A percentile compares a stretch with the other conserved stretches of the same genome.
These are phyloP conservation scores for Drosophila rufa DNA, from an alignment of 1,140 invertebrate species.

Conservation along the genomic window DNA sequence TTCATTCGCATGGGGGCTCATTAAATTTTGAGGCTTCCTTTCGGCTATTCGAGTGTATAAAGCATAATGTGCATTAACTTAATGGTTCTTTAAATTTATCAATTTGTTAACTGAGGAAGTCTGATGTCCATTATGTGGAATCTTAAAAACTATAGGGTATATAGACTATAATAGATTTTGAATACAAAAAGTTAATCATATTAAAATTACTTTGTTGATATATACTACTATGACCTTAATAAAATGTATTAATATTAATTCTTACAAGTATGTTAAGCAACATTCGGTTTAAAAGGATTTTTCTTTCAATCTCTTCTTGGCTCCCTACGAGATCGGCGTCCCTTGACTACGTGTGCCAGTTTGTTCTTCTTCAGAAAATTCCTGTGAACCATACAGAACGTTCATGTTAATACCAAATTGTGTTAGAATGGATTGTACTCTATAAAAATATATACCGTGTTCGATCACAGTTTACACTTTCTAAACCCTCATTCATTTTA, in stretches of 20 bases:
- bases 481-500: too few species aligned
- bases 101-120: constrained; percentile 13
- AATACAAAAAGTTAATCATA: too few species aligned
- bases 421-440: too few species aligned
- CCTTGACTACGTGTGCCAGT: background rate
- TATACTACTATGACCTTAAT: too few species aligned
- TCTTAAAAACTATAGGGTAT: background rate
- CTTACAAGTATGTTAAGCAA: background rate
- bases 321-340: background rate
- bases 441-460: background rate
- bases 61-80: constrained; percentile 13
- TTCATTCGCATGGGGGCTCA: constrained; percentile 54
- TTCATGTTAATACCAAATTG: background rate
- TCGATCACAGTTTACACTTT: too few species aligned
- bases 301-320: background rate
- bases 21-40: constrained; percentile 32
- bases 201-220: too few species aligned
- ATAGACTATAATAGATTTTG: too few species aligned
- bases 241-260: too few species aligned
- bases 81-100: constrained; percentile 19
- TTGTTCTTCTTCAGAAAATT: background rate
- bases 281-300: background rate
- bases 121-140: background rate
- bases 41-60: background rate
- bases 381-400: background rate